phyloP scores from a whole-genome alignment of 2,797 vertebrate genomes.

The Artibeus jamaicensis region DNA sequence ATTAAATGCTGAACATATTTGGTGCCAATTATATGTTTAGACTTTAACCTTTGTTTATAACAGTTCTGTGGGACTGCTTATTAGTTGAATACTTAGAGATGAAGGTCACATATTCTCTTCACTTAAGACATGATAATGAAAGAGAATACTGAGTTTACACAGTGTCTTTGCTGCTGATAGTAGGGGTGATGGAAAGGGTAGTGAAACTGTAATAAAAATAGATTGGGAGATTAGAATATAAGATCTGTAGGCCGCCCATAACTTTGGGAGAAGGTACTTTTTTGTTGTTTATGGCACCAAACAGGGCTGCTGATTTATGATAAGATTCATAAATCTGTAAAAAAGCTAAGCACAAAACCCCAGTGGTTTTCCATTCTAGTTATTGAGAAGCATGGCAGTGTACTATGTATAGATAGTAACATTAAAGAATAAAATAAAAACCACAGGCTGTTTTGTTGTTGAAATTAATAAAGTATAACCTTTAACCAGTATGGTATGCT shows the following conservation, averaged over 20 bases:
- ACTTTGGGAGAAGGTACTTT: not conserved
- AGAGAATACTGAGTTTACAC: not conserved
- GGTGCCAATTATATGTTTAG: not conserved
- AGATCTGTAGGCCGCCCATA: not conserved
- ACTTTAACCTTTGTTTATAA: constrained; percentile 27
- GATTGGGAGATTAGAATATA: not conserved
- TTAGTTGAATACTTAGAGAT: not conserved
- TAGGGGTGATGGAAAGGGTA: not conserved
- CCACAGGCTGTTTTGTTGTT: not conserved
- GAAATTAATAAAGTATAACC: not conserved
- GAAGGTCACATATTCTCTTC: not conserved
- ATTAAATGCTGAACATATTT: not conserved
- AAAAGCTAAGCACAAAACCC: not conserved
- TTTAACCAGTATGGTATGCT: not conserved
- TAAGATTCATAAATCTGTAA: not conserved
- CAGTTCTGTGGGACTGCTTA: not conserved
- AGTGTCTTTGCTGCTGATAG: not conserved
- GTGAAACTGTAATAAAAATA: not conserved
- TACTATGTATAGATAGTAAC: not conserved
- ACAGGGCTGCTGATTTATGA: not conserved
- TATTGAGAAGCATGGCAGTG: not conserved
- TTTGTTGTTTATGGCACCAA: not conserved
- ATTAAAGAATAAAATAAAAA: not conserved
- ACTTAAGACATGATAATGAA: not conserved
- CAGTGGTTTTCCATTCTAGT: not conserved